phyloP scores from a whole-genome alignment of 2,888 invertebrate species.

The Nudaria mundana region DNA sequence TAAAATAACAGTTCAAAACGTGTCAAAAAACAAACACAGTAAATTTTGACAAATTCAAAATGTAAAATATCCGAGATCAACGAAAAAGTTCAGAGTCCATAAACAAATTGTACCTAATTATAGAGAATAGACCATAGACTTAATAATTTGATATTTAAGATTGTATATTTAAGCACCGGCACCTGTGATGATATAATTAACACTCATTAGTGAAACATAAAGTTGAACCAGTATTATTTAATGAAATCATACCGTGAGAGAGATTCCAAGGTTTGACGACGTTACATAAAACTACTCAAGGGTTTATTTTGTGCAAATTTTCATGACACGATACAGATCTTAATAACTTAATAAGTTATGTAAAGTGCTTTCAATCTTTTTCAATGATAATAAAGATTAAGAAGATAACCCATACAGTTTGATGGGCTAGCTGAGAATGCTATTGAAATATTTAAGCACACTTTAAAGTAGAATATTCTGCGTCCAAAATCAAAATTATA shows the following conservation, averaged over 20 bases:
- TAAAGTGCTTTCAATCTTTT: too few relatives aligned
- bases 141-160: conserved; percentile 37
- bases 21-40: conserved; percentile 26
- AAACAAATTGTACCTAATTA: conserved; percentile 54
- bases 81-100: conserved; percentile 33
- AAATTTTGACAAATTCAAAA: conserved; percentile 23
- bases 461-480: too few relatives aligned
- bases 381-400: too few relatives aligned
- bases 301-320: conserved; percentile 15
- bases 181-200: conserved; percentile 54
- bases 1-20: conserved; percentile 6
- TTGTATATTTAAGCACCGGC: conserved; percentile 42
- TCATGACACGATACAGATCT: conserved; percentile 10
- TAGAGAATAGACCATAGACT: conserved; percentile 34
- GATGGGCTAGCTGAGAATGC: too few relatives aligned
- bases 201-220: conserved; percentile 50
- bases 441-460: too few relatives aligned
- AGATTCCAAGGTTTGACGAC: conserved; percentile 25
- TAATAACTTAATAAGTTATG: too few relatives aligned
- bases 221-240: conserved; percentile 25
- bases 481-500: too few relatives aligned
- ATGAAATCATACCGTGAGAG: conserved; percentile 36
- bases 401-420: too few relatives aligned
- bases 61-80: conserved; percentile 33
- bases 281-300: conserved; percentile 21